Conservation (phyloP, 1,140 invertebrate species). For the Acyrthosiphon pisum region DNA sequence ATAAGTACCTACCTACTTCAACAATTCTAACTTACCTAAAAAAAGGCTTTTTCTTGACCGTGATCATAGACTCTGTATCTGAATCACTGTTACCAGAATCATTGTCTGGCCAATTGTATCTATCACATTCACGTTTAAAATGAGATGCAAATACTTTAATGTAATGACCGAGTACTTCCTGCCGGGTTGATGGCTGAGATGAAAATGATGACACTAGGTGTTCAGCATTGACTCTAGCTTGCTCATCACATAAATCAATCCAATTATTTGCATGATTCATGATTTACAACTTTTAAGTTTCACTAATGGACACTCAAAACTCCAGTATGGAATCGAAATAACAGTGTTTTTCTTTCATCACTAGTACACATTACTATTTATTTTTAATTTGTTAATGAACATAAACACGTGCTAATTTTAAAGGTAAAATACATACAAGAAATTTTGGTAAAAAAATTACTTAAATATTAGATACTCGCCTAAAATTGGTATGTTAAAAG, state of each 20-base stretch:
- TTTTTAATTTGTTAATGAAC: background rate
- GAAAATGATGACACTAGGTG: conserved; percentile 85
- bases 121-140: conserved; percentile 78
- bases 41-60: conserved; percentile 71
- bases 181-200: conserved; percentile 70
- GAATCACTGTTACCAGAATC: conserved; percentile 56
- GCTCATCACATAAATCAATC: conserved; percentile 88
- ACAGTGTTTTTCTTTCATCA: background rate
- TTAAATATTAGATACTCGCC: background rate
- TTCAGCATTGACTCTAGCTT: conserved; percentile 80
- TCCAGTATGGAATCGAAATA: background rate
- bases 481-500: too few relatives aligned
- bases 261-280: conserved; percentile 64
- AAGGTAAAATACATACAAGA: background rate
- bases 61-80: conserved; percentile 61
- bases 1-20: conserved; percentile 74
- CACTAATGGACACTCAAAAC: background rate
- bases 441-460: background rate
- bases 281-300: background rate
- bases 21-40: conserved; percentile 71
- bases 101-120: conserved; percentile 62
- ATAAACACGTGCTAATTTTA: conserved; percentile 30
- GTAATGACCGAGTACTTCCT: conserved; percentile 82
- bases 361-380: background rate
- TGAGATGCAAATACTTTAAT: conserved; percentile 82